Base-by-base conservation (phyloP, 2,797 vertebrate species). In the Fistularia tabacaria region DNA sequence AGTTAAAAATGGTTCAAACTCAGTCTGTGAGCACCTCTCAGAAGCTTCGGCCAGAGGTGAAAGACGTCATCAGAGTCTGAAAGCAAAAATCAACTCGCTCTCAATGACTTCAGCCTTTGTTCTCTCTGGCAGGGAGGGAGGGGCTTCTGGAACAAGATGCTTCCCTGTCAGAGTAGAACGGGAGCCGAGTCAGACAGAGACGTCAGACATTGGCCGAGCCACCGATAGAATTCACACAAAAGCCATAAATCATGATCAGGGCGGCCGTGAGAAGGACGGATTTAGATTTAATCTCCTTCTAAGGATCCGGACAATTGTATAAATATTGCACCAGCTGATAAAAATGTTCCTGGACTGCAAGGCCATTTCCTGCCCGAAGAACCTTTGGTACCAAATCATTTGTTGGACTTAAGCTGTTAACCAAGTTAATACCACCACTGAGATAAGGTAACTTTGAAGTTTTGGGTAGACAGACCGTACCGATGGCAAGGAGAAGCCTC, bases 111-210 rank as follows among this genome's bases (percentile, higher is more conserved):
- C 6, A 3, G n/a, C 36, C 9, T 6, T 53, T 50, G 38, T 55
- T 39, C 45, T 59, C 49, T 61, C 55, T 6, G 12, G 36, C 49
- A 38, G 12, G 10, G 49, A 39, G 25, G 25, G 25, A 37, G 68
- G 62, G 51, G 46, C 69, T 44, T 57, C 54, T 70, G 69, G 70
- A 67, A 72, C 55, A n/a, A 57, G 46, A 68, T 37, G 36, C 60
- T 58, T 53, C 66, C 53, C 42, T 12, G 5, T 64, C 49, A 3
- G 25, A 25, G 2, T 25, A 25, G 25, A 3, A 25, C 25, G 25
- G 25, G 25, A 25, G 25, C 25, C 25, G 49, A 49, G 48, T 36
- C 13, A 5, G 25, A 56, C 38, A 43, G 13, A 65, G 68, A 59
- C 61, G 10, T 74, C 52, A 69, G 46, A 54, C 15, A 0, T 14